Evolutionary conservation across 2,888 invertebrate genomes (phyloP), one percentile per base, ranked within the genome.

Genomic region (Lepidocyrtinus sp.): DNA sequence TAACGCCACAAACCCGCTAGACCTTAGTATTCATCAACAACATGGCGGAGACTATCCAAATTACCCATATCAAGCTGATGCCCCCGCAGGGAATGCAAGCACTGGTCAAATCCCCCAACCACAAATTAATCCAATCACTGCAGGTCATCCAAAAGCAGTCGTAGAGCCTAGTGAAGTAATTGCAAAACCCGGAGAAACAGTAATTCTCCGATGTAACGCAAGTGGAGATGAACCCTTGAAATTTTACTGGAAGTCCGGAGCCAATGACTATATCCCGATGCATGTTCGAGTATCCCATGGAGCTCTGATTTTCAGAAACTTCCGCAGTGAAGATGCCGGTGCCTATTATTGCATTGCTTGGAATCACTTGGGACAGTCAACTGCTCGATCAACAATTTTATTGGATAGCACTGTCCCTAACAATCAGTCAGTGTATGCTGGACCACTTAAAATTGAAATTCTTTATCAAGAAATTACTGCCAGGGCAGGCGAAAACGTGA

Each of bases 161-260:
- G 79, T 79, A 15, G 78, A 77, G 1, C 81, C 83, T 0, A 2
- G 45, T 0, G 27, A 75, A 19, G 22, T 84, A 0, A 61, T 36
- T 0, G 82, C 77, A 1, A 75, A 79, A 55, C 75, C 81, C n/a
- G 84, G 84, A 5, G 84, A 84, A 19, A 78, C 82, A 1, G 79
- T 82, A 19, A 78, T 78, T 15, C 69, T 84, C 46, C 63, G 75
- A 15, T 84, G 84, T 45, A 81, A 84, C 46, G 81, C 79, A 7
- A 76, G 75, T 17, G 84, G 84, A 5, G 72, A 78, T 17, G 82
- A 81, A 17, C 84, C 84, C 2, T 62, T 84, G 26, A 82, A 82
- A 36, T 84, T 82, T 21, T 84, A 84, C 67, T 84, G 84, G 84
- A 84, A 84, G 45, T 81, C 82, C 24, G 82, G 78, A 22, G 59